These are phyloP conservation scores for Aplochiton taeniatus DNA, from an alignment of 2,797 vertebrate species.

Conservation along the genomic window DNA sequence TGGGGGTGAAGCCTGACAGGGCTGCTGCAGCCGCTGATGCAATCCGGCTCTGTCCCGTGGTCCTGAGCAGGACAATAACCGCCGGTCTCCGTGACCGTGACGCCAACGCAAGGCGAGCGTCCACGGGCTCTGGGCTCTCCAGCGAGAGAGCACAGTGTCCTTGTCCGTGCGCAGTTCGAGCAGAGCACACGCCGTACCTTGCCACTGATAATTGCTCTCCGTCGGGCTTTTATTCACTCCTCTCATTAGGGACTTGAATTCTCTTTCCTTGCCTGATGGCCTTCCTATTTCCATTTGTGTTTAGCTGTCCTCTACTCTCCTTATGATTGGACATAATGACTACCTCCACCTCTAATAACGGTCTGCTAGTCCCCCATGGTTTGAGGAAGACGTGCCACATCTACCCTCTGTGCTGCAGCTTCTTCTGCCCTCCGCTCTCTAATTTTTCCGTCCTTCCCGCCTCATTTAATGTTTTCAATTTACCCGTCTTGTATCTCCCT, in stretches of 20 bases:
- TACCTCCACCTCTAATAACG: constrained; percentile 49
- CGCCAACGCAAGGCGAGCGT: constrained; percentile 23
- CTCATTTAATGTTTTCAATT: constrained; percentile 48
- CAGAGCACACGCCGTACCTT: constrained; percentile 47
- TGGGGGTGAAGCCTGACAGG: constrained; percentile 3
- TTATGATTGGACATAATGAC: constrained; percentile 57
- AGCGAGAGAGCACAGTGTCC: too few species aligned
- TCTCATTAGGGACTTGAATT: constrained; percentile 36
- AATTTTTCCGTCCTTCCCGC: constrained; percentile 19
- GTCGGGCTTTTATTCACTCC: constrained; percentile 50
- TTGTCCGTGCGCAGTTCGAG: not conserved
- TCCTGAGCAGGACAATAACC: constrained; percentile 1
- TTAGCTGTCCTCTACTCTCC: constrained; percentile 35
- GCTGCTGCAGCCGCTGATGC: constrained; percentile 35
- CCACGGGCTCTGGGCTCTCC: not conserved
- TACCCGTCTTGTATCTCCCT: constrained; percentile 41
- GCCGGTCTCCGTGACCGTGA: constrained; percentile 23
- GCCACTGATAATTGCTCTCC: constrained; percentile 63
- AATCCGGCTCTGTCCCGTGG: constrained; percentile 26
- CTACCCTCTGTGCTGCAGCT: constrained; percentile 2
- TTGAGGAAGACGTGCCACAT: constrained; percentile 39
- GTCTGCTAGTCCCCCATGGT: constrained; percentile 48
- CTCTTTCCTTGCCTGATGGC: constrained; percentile 46
- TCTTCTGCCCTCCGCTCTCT: constrained; percentile 15
- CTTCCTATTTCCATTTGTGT: constrained; percentile 55